phyloP scores from a whole-genome alignment of 64 coral and sea anemone genomes.

The Stylophora pistillata region DNA sequence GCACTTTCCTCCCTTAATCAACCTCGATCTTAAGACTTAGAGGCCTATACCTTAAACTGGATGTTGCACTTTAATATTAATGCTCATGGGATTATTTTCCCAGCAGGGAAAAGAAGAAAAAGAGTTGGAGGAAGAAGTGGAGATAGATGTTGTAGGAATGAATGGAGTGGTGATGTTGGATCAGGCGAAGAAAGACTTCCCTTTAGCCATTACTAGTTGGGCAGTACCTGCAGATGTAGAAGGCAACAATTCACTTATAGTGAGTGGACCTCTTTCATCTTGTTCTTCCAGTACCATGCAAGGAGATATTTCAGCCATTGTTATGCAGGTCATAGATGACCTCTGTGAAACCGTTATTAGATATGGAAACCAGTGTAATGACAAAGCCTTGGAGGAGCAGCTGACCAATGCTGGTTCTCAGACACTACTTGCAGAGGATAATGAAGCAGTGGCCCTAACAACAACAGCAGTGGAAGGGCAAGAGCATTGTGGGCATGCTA shows the following conservation, averaged over 20 bases:
- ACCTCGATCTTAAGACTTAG: too few relatives aligned
- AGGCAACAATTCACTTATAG: background rate
- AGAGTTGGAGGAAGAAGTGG: background rate
- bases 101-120: constrained; percentile 1
- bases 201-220: background rate
- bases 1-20: too few relatives aligned
- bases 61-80: background rate
- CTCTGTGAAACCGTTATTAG: background rate
- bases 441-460: too few relatives aligned
- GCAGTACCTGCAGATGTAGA: background rate
- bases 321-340: background rate
- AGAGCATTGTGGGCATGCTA: too few relatives aligned
- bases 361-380: background rate
- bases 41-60: too few relatives aligned
- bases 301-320: background rate
- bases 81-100: background rate
- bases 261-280: background rate
- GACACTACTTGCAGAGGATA: too few relatives aligned
- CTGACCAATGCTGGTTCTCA: background rate
- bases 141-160: constrained; percentile 18
- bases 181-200: background rate
- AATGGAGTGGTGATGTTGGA: background rate
- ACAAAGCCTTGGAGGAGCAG: background rate
- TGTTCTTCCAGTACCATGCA: background rate
- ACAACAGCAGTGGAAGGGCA: too few relatives aligned